Evolutionary conservation across 2,888 invertebrate species (phyloP).

Genomic region (Pheosia gnoma): DNA sequence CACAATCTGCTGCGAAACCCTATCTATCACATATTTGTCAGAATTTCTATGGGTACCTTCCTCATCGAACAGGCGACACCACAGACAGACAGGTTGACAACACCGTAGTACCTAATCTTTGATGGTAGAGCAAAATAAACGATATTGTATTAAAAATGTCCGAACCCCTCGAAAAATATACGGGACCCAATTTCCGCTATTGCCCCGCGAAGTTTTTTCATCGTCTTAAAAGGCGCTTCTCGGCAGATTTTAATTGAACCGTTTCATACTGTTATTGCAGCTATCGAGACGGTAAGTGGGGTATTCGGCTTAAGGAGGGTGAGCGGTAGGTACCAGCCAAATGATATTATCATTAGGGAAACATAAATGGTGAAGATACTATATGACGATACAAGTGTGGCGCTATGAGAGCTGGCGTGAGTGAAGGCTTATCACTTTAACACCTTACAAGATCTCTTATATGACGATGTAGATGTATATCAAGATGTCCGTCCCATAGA

Average conservation of each 20-base stretch:
- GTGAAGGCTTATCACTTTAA: too few species aligned
- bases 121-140: neutral
- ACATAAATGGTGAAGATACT: too few species aligned
- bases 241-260: conserved; percentile 41
- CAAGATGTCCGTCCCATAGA: neutral
- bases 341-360: neutral
- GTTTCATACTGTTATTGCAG: conserved; percentile 37
- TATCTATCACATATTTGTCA: too few species aligned
- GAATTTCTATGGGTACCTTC: too few species aligned
- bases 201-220: conserved; percentile 17
- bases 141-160: neutral
- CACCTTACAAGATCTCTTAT: too few species aligned
- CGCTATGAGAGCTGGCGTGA: too few species aligned
- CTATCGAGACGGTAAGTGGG: conserved; percentile 34
- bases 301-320: conserved; percentile 20
- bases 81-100: too few species aligned
- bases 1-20: too few species aligned
- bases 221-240: conserved; percentile 19
- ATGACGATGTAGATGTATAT: too few species aligned
- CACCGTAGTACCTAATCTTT: neutral
- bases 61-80: too few species aligned
- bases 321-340: neutral
- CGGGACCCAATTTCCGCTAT: conserved; percentile 10
- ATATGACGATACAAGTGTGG: too few species aligned
- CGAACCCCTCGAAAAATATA: neutral